A percentile compares a stretch with the other conserved stretches of the same genome.
These are phyloP conservation scores for Parnassius apollo DNA, from an alignment of 2,888 invertebrate species.

Conservation along the genomic window DNA sequence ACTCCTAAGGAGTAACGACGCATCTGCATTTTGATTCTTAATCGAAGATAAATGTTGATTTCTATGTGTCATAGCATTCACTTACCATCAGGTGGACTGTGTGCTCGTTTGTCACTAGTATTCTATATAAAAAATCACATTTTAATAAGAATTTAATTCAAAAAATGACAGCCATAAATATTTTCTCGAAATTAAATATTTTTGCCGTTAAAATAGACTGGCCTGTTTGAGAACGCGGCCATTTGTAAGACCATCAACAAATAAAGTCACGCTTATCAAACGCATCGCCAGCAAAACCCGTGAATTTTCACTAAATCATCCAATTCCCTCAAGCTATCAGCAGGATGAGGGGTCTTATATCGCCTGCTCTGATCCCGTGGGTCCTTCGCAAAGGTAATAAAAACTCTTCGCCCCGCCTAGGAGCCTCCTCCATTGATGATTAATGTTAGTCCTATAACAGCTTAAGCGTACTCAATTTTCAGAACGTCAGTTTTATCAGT, in stretches of 20 bases:
- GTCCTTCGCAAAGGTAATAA: constrained; percentile 37
- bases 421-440: constrained; percentile 33
- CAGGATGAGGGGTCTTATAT: constrained; percentile 16
- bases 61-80: too few relatives aligned
- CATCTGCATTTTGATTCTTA: too few relatives aligned
- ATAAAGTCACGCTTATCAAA: constrained; percentile 12
- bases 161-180: too few relatives aligned
- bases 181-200: too few relatives aligned
- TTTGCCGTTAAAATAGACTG: neutral
- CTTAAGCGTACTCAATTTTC: constrained; percentile 19
- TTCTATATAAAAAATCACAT: too few relatives aligned
- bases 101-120: too few relatives aligned
- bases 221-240: neutral
- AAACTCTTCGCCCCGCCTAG: constrained; percentile 31
- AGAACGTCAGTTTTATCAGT: neutral
- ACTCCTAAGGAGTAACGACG: too few relatives aligned
- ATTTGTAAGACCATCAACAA: neutral
- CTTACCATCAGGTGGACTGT: too few relatives aligned
- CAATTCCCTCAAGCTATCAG: constrained; percentile 40
- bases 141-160: too few relatives aligned
- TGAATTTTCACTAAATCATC: constrained; percentile 41
- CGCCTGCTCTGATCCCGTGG: constrained; percentile 16
- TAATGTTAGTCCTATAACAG: constrained; percentile 35
- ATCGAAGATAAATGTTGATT: too few relatives aligned
- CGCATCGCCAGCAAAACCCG: constrained; percentile 27